Conservation (phyloP, 1,140 invertebrate species). For the Dryas iulia region DNA sequence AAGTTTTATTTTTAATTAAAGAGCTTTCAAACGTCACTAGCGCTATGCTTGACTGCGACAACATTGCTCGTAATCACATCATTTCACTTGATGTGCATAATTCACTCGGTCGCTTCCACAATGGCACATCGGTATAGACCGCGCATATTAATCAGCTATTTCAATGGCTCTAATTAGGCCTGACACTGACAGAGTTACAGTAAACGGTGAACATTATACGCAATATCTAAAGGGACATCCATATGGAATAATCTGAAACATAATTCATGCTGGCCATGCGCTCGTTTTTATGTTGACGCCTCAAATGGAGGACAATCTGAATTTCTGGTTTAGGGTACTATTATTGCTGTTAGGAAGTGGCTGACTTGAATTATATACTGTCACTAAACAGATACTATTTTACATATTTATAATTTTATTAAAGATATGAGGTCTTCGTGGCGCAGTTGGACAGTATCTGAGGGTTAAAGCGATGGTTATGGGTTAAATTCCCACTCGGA, state of each 20-base stretch:
- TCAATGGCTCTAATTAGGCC: conserved; percentile 72
- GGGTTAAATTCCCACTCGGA: too few species aligned
- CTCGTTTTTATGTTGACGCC: not conserved
- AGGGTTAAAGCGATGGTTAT: too few species aligned
- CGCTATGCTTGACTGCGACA: conserved; percentile 33
- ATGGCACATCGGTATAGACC: conserved; percentile 58
- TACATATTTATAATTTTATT: too few species aligned
- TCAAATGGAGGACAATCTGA: not conserved
- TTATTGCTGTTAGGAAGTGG: not conserved
- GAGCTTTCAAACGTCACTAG: conserved; percentile 18
- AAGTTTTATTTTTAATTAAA: conserved; percentile 23
- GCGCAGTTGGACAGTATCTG: too few species aligned
- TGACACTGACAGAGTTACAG: conserved; percentile 69
- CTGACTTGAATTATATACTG: not conserved
- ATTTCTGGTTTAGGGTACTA: not conserved
- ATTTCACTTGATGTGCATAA: conserved; percentile 64
- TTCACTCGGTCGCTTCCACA: conserved; percentile 52
- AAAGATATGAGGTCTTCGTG: too few species aligned
- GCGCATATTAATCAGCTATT: conserved; percentile 75
- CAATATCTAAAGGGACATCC: conserved; percentile 24
- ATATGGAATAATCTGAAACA: conserved; percentile 4
- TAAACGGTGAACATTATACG: conserved; percentile 56
- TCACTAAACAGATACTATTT: too few species aligned
- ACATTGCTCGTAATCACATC: conserved; percentile 60
- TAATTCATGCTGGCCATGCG: not conserved